A percentile compares a stretch with the other conserved stretches of the same genome.
Evolutionary conservation across 2,113 vertebrate species (phyloP).

Genomic region (Mugil cephalus): DNA sequence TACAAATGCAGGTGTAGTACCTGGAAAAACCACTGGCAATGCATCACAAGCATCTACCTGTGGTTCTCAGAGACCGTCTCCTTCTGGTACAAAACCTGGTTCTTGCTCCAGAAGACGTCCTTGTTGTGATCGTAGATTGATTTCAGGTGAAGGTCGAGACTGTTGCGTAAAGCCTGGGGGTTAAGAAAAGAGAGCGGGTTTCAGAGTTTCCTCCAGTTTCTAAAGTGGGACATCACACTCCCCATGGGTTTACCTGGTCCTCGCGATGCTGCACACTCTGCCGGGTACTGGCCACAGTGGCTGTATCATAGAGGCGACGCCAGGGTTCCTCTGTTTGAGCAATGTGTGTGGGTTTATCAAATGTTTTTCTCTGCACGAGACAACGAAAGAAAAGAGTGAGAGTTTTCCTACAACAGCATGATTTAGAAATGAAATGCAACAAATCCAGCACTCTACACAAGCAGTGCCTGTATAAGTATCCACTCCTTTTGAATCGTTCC

Average conservation of each 20-base stretch:
- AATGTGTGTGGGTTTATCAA: slow-evolving; percentile 76
- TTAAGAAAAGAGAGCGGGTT: not conserved
- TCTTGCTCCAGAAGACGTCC: slow-evolving; percentile 81
- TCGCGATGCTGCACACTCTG: slow-evolving; percentile 66
- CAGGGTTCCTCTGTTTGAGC: slow-evolving; percentile 87
- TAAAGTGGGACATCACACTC: not conserved
- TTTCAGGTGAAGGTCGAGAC: slow-evolving; percentile 87
- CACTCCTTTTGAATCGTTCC: too few species aligned
- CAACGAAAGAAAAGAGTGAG: not conserved
- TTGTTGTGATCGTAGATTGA: slow-evolving; percentile 86
- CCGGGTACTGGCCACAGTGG: slow-evolving; percentile 79
- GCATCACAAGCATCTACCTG: slow-evolving; percentile 62
- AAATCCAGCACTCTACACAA: too few species aligned
- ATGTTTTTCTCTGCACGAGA: slow-evolving; percentile 72
- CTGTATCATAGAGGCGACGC: slow-evolving; percentile 79
- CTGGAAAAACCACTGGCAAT: not conserved
- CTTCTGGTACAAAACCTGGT: slow-evolving; percentile 80
- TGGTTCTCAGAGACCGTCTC: slow-evolving; percentile 72
- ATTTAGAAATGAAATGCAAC: too few species aligned
- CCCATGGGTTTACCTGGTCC: slow-evolving; percentile 71
- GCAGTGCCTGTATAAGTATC: too few species aligned
- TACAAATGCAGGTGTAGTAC: not conserved
- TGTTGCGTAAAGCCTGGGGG: slow-evolving; percentile 83
- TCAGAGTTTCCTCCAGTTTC: not conserved
- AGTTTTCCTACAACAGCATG: too few species aligned